These are phyloP conservation scores for Acanthosepion lycidas DNA, from an alignment of 2,888 invertebrate species.

Conservation along the genomic window DNA sequence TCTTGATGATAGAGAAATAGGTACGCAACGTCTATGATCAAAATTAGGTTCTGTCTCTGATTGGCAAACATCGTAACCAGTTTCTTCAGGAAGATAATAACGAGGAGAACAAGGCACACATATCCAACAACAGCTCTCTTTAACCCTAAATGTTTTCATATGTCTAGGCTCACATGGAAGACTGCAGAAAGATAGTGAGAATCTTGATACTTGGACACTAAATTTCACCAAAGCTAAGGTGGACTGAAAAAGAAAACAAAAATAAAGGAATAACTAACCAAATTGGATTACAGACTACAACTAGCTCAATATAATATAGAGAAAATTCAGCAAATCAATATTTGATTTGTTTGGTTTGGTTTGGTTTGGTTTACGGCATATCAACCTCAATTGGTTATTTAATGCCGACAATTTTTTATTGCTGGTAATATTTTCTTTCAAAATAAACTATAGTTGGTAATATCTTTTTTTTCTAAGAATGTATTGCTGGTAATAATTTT, in stretches of 20 bases:
- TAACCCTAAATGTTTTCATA: not conserved
- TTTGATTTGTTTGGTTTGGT: too few species aligned
- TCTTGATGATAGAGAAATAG: not conserved
- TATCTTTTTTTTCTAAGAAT: too few species aligned
- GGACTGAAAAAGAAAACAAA: not conserved
- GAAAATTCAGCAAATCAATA: too few species aligned
- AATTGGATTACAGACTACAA: too few species aligned
- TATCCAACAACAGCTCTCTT: not conserved
- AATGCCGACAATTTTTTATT: too few species aligned
- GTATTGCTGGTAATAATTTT: too few species aligned
- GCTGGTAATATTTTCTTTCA: too few species aligned
- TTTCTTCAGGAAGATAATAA: not conserved
- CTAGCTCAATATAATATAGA: too few species aligned
- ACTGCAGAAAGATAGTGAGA: not conserved
- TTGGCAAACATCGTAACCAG: not conserved
- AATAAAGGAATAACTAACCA: too few species aligned
- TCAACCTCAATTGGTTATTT: too few species aligned
- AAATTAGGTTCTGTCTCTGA: not conserved
- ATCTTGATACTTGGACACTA: not conserved
- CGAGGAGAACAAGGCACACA: conserved; percentile 14
- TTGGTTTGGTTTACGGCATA: too few species aligned
- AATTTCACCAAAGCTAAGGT: not conserved
- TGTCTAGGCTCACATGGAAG: not conserved
- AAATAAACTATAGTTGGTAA: too few species aligned
- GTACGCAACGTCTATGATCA: not conserved